A percentile compares a stretch with the other conserved stretches of the same genome.
Evolutionary conservation across 2,888 invertebrate genomes (phyloP).

Genomic region (Ceratothoa steindachneri): DNA sequence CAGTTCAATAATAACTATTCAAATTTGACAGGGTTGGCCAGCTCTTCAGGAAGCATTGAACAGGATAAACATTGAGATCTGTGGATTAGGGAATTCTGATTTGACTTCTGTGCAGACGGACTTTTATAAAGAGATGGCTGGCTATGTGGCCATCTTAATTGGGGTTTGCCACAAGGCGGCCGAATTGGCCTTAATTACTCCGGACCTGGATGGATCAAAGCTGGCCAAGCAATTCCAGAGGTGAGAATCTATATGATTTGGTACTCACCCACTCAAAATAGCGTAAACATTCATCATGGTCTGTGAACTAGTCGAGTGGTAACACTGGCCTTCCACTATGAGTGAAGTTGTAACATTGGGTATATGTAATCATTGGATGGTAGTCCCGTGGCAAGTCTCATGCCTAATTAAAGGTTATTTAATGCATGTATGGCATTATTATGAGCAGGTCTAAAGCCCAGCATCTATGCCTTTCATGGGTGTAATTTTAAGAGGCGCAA

Average conservation of each 20-base stretch:
- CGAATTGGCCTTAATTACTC: conserved; percentile 34
- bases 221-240: conserved; percentile 28
- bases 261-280: too few relatives aligned
- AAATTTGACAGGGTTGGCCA: neutral
- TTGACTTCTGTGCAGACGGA: conserved; percentile 11
- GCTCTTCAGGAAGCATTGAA: neutral
- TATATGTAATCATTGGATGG: neutral
- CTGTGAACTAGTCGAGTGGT: too few relatives aligned
- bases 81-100: neutral
- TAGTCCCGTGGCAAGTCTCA: too few relatives aligned
- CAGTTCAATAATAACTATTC: too few relatives aligned
- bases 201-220: conserved; percentile 17
- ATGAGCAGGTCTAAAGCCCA: too few relatives aligned
- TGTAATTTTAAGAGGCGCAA: too few relatives aligned
- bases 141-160: conserved; percentile 23
- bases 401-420: too few relatives aligned
- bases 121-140: conserved; percentile 16
- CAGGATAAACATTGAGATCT: neutral
- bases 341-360: neutral
- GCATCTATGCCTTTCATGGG: too few relatives aligned
- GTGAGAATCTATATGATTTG: too few relatives aligned
- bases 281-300: too few relatives aligned
- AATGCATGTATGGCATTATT: too few relatives aligned
- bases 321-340: too few relatives aligned
- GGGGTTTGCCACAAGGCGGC: conserved; percentile 36